Evolutionary conservation across 2,888 invertebrate genomes (phyloP).

Genomic region (Gymnocheta viridis): DNA sequence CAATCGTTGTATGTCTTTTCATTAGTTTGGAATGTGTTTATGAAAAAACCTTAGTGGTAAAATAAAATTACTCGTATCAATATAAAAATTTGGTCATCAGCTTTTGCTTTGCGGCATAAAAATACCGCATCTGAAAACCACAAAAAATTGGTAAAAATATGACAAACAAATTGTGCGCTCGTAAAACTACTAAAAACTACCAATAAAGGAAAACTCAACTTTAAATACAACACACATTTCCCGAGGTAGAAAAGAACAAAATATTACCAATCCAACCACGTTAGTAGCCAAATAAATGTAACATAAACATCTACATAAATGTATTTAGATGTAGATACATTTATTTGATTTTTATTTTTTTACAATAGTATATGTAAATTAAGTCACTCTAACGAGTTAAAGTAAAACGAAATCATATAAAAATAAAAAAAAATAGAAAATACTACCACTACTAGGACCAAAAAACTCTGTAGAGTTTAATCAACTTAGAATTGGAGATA

Average conservation of each 20-base stretch:
- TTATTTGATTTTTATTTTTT: not conserved
- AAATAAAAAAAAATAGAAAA: slow-evolving; percentile 7
- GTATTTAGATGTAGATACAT: slow-evolving; percentile 8
- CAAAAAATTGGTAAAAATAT: slow-evolving; percentile 65
- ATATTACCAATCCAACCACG: slow-evolving; percentile 25
- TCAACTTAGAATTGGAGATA: slow-evolving; percentile 70
- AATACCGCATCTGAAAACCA: slow-evolving; percentile 63
- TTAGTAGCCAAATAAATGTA: slow-evolving; percentile 60
- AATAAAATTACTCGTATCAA: slow-evolving; percentile 35
- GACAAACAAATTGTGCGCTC: slow-evolving; percentile 49
- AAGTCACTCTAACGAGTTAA: slow-evolving; percentile 56
- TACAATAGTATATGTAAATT: slow-evolving; percentile 51
- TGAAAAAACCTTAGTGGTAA: not conserved
- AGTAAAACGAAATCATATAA: slow-evolving; percentile 58
- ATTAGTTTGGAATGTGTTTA: slow-evolving; percentile 45
- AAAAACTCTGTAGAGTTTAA: slow-evolving; percentile 62
- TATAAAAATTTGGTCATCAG: slow-evolving; percentile 58
- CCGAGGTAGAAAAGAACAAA: slow-evolving; percentile 39
- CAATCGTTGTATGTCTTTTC: slow-evolving; percentile 28
- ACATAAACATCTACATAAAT: slow-evolving; percentile 1
- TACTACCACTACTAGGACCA: not conserved
- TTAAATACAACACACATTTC: not conserved
- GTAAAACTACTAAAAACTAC: slow-evolving; percentile 24
- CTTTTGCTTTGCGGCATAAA: slow-evolving; percentile 62
- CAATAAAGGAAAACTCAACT: not conserved